Percentiles rank a stretch among this genome's conserved stretches.
phyloP scores from a whole-genome alignment of 2,113 vertebrate species.

The Bucco capensis region DNA sequence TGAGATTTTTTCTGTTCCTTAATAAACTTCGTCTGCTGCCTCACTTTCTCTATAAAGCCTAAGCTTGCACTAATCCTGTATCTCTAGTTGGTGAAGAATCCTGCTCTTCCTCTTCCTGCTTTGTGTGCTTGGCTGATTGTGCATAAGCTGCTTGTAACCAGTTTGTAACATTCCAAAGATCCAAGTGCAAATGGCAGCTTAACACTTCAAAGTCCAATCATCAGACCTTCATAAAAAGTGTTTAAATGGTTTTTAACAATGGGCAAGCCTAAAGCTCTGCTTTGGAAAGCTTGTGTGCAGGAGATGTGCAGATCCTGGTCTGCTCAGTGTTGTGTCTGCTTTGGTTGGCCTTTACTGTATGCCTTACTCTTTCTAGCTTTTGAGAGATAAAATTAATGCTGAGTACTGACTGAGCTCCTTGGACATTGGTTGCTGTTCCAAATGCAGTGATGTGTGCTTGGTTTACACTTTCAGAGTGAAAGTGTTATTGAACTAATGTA shows the following conservation, averaged over 20 bases:
- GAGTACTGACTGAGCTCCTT: neutral
- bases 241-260: neutral
- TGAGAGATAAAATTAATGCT: neutral
- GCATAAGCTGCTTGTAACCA: neutral
- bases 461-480: neutral
- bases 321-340: neutral
- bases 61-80: conserved; percentile 35
- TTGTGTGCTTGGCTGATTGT: conserved; percentile 50
- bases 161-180: neutral
- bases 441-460: neutral
- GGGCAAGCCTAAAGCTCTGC: neutral
- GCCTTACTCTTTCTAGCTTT: neutral
- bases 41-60: conserved; percentile 11
- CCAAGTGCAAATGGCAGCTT: neutral
- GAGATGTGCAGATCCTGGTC: neutral
- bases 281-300: neutral
- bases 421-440: neutral
- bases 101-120: conserved; percentile 25
- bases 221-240: neutral
- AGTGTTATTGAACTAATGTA: neutral
- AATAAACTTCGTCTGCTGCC: conserved; percentile 5
- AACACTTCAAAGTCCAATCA: neutral
- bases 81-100: neutral
- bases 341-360: neutral
- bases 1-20: conserved; percentile 41